Evolutionary conservation across 2,797 vertebrate genomes (phyloP), one percentile per base, ranked within the genome.

Genomic region (Pristis pectinata): DNA sequence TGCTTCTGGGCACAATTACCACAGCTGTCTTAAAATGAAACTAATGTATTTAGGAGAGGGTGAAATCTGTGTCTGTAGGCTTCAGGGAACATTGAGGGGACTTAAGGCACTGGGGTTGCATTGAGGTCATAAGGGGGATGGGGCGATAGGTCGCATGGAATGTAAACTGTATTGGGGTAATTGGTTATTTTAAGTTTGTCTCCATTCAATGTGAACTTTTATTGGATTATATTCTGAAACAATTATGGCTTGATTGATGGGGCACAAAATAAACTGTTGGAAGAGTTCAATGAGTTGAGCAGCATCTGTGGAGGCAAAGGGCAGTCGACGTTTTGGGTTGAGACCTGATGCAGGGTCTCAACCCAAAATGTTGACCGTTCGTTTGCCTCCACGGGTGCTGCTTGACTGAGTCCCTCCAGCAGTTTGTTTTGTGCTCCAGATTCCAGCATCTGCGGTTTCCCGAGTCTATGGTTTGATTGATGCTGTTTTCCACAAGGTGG

Each of bases 71-170:
- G 95, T 95, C 95, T 94, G 95, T 95, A 95, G 96, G 95, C 96
- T 95, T 95, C 95, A 96, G 95, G 96, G 95, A 95, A 96, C 53
- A 96, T 96, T 96, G 87, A 27, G 41, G 82, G 96, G 96, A 95
- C 95, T 96, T 94, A 77, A 95, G 95, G 95, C 95, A 95, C 95
- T 95, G 93, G 94, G 95, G 95, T 95, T 17, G 92, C 89, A 95
- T 95, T 95, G 95, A 95, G 79, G 49, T 74, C 70, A 27, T 8
- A 19, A 24, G 24, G 4, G 17, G 5, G 64, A 8, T 10, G 64
- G 70, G 70, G 17, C 5, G 24, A 8, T 6, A 27, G 24, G 74
- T 4, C 19, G 8, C 70, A 74, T 19, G 44, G 30, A 59, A 41
- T 24, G 49, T 17, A 30, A 94, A 11, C 30, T 76, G 27, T 30